phyloP scores from a whole-genome alignment of 2,888 invertebrate species.

The Drosophila histrio region DNA sequence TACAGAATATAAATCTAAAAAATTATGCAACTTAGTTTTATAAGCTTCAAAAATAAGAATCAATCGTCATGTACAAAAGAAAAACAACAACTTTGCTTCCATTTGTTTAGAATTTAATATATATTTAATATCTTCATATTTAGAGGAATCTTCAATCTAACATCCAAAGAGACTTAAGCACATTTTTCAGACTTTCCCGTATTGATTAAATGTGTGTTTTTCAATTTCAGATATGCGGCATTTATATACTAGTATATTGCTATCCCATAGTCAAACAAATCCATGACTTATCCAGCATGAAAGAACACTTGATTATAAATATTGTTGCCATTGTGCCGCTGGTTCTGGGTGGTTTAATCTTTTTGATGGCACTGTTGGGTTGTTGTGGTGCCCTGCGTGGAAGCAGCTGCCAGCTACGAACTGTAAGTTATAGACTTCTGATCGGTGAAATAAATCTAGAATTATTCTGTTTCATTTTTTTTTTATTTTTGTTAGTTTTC shows the following conservation, averaged over 20 bases:
- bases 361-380: slow-evolving; percentile 4
- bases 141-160: too few relatives aligned
- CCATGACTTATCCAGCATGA: neutral
- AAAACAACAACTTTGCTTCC: too few relatives aligned
- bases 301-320: neutral
- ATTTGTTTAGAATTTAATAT: too few relatives aligned
- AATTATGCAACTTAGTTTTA: too few relatives aligned
- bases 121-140: too few relatives aligned
- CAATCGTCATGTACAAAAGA: too few relatives aligned
- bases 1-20: too few relatives aligned
- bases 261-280: slow-evolving; percentile 3
- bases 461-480: neutral
- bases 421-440: slow-evolving; percentile 2
- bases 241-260: neutral
- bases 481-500: slow-evolving; percentile 22
- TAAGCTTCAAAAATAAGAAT: too few relatives aligned
- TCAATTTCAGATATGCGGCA: slow-evolving; percentile 14
- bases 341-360: neutral
- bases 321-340: slow-evolving; percentile 4
- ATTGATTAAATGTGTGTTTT: neutral
- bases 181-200: neutral
- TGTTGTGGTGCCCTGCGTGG: slow-evolving; percentile 25
- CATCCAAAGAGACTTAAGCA: neutral
- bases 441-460: neutral
- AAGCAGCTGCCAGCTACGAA: neutral